Evolutionary conservation across 2,888 invertebrate genomes (phyloP).

Genomic region (Aspidiotus destructor): DNA sequence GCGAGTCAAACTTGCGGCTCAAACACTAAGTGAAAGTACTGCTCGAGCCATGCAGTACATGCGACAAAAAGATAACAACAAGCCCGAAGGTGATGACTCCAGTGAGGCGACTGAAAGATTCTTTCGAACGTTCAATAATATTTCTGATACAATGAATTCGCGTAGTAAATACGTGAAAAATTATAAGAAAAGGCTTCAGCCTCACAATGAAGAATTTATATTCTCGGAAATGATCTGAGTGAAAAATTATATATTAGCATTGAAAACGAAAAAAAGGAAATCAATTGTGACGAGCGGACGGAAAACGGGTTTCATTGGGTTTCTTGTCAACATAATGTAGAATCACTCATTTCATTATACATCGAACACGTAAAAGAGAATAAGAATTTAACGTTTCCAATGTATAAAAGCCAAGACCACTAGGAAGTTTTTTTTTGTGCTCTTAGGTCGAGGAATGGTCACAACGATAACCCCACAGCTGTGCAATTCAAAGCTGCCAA

Average conservation of each 20-base stretch:
- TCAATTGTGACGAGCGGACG: constrained; percentile 12
- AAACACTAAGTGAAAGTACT: constrained; percentile 1
- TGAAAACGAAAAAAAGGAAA: constrained; percentile 10
- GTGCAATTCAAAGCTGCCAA: constrained; percentile 12
- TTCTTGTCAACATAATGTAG: constrained; percentile 18
- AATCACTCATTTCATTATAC: not conserved
- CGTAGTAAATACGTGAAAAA: constrained; percentile 7
- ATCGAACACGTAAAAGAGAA: not conserved
- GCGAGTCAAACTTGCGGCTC: constrained; percentile 12
- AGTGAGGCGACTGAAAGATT: constrained; percentile 9
- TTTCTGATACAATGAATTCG: constrained; percentile 11
- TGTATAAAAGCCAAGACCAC: constrained; percentile 27
- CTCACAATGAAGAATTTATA: not conserved
- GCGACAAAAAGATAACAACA: not conserved
- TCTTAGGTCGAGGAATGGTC: constrained; percentile 10
- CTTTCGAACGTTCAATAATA: constrained; percentile 18
- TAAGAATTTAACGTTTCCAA: constrained; percentile 4
- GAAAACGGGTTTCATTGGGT: constrained; percentile 28
- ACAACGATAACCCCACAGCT: constrained; percentile 24
- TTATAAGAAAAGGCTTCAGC: constrained; percentile 14
- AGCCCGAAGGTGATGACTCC: not conserved
- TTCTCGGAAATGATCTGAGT: not conserved
- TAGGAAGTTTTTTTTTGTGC: constrained; percentile 25
- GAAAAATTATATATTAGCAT: constrained; percentile 16
- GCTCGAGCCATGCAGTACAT: not conserved